Evolutionary conservation across 2,888 invertebrate genomes (phyloP).

Genomic region (Standfussiana lucernea): DNA sequence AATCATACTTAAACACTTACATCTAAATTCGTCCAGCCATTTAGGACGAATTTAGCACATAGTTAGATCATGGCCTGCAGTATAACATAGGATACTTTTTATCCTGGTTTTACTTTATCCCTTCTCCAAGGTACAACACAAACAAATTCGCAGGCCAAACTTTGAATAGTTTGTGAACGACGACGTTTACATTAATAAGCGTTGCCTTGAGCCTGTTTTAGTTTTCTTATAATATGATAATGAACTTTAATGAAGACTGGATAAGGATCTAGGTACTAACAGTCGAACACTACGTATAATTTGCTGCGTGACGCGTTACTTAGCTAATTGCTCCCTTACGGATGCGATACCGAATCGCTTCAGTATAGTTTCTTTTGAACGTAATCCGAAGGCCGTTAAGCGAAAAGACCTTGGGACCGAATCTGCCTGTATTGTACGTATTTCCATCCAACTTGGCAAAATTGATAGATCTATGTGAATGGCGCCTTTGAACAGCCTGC

Average conservation of each 20-base stretch:
- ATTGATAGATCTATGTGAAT: slow-evolving; percentile 9
- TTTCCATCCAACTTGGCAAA: slow-evolving; percentile 7
- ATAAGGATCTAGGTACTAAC: not conserved
- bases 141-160: not conserved
- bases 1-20: not conserved
- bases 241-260: too few relatives aligned
- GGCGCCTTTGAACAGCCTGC: slow-evolving; percentile 1
- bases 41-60: not conserved
- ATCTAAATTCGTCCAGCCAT: too few relatives aligned
- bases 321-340: slow-evolving; percentile 32
- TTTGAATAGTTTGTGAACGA: not conserved
- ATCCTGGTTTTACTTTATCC: not conserved
- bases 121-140: not conserved
- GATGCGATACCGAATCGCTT: slow-evolving; percentile 5
- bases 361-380: slow-evolving; percentile 43
- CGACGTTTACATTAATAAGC: not conserved
- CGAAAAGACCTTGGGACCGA: slow-evolving; percentile 18
- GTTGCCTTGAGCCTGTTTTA: not conserved
- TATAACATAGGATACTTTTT: not conserved
- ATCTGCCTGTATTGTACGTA: not conserved
- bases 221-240: not conserved
- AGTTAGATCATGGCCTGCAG: not conserved
- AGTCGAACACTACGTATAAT: not conserved
- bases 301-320: slow-evolving; percentile 4
- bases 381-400: slow-evolving; percentile 25